These are phyloP conservation scores for Microvelia longipes DNA, from an alignment of 1,140 invertebrate genomes.

Conservation along the genomic window DNA sequence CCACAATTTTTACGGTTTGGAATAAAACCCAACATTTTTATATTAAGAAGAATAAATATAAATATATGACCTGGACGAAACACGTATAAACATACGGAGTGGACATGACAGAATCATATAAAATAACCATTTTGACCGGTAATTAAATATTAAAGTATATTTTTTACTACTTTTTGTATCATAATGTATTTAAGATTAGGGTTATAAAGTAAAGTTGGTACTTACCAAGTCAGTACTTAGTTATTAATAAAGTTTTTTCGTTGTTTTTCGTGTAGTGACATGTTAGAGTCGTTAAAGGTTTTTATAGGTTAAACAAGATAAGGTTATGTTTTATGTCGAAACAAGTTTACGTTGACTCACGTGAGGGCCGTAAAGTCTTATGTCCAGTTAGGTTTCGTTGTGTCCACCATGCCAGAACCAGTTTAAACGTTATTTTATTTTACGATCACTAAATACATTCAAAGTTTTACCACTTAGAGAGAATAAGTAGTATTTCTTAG, in stretches of 20 bases:
- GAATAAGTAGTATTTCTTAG: too few species aligned
- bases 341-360: background rate
- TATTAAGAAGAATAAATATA: too few species aligned
- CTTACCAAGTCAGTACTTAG: too few species aligned
- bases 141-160: background rate
- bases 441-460: background rate
- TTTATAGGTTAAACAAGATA: background rate
- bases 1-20: too few species aligned
- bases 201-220: too few species aligned
- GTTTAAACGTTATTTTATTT: background rate
- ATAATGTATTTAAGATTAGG: background rate
- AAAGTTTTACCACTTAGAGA: background rate
- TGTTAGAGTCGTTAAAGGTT: background rate
- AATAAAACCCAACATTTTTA: too few species aligned
- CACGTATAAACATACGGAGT: too few species aligned
- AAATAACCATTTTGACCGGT: background rate
- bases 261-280: too few species aligned
- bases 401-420: background rate
- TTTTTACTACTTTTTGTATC: background rate
- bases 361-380: background rate
- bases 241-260: too few species aligned
- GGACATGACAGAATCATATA: too few species aligned
- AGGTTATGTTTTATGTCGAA: background rate
- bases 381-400: background rate
- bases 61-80: too few species aligned